These are phyloP conservation scores for Pitta sordida DNA, from an alignment of 2,113 vertebrate genomes.

Conservation along the genomic window DNA sequence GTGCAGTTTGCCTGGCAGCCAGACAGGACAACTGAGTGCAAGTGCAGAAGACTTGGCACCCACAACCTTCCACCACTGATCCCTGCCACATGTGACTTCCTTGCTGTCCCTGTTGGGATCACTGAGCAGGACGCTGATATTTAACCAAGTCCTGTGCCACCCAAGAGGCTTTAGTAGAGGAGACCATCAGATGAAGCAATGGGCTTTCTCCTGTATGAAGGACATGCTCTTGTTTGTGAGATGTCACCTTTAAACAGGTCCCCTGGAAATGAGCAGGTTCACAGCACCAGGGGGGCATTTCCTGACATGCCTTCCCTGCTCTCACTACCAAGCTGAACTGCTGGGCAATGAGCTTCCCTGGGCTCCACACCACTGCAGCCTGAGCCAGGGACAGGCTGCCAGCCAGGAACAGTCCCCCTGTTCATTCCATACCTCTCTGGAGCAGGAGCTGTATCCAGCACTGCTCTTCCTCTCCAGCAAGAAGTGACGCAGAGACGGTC, in stretches of 20 bases:
- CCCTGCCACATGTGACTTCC: neutral
- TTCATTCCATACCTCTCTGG: slow-evolving; percentile 29
- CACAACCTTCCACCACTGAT: neutral
- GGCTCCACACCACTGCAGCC: neutral
- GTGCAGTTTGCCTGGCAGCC: neutral
- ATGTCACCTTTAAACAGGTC: neutral
- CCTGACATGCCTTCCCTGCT: neutral
- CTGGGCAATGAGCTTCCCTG: neutral
- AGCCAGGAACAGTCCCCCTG: neutral
- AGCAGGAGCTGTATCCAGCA: neutral
- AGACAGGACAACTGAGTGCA: neutral
- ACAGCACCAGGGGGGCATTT: neutral
- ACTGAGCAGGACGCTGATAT: neutral
- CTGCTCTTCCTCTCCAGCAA: neutral
- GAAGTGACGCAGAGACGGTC: neutral
- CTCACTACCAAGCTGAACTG: neutral
- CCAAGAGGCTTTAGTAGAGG: neutral
- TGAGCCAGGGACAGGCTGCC: neutral
- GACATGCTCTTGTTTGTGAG: neutral
- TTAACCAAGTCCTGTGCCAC: neutral
- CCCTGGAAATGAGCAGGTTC: neutral
- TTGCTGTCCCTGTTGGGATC: neutral
- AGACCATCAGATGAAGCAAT: neutral
- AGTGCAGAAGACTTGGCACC: neutral
- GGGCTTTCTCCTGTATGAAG: neutral